Percentiles rank a stretch among this genome's conserved stretches.
Evolutionary conservation across 2,113 vertebrate genomes (phyloP).

Genomic region (Saguinus imperator): DNA sequence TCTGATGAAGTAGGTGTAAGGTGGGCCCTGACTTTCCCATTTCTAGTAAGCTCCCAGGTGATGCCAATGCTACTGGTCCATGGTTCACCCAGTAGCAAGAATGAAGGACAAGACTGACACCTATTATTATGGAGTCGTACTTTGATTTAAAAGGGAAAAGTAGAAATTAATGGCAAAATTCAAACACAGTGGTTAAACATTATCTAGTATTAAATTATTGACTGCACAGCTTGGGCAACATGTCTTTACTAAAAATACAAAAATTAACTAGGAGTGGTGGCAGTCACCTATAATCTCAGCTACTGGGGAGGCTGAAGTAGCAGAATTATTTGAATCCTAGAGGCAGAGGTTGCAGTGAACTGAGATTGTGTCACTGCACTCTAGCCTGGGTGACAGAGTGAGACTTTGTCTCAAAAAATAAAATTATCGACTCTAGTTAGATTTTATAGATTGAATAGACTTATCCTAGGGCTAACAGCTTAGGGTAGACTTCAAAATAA

Average conservation of each 20-base stretch:
- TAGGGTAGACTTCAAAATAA: background rate
- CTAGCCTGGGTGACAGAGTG: too few species aligned
- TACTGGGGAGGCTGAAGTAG: too few species aligned
- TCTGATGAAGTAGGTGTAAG: background rate
- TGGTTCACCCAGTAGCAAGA: background rate
- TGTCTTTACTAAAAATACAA: too few species aligned
- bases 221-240: too few species aligned
- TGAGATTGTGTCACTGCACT: too few species aligned
- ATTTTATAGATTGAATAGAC: background rate
- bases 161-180: background rate
- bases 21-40: background rate
- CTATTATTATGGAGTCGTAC: background rate
- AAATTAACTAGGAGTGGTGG: too few species aligned
- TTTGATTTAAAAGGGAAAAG: background rate
- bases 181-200: background rate
- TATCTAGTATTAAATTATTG: background rate
- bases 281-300: too few species aligned
- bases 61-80: background rate
- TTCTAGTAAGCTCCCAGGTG: background rate
- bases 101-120: background rate
- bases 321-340: too few species aligned
- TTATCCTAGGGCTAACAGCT: background rate
- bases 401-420: too few species aligned
- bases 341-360: too few species aligned
- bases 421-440: background rate